Base-by-base conservation (phyloP, 2,797 vertebrate genomes). In the Cryptoprocta ferox region DNA sequence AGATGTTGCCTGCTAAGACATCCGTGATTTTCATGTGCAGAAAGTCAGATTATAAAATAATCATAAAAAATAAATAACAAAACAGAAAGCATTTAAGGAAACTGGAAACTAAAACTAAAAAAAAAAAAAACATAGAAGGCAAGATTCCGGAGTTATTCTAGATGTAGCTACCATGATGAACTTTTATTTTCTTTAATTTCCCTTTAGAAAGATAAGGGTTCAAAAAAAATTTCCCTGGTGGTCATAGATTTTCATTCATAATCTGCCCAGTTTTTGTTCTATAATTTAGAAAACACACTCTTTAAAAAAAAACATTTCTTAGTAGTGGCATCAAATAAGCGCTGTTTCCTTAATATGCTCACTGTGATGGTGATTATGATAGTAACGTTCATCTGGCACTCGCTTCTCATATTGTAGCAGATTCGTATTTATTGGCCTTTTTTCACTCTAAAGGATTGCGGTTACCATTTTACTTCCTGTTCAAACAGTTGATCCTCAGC, bases 11-110 rank as follows among this genome's bases (percentile, higher is more conserved):
- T 88, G 18, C 61, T 63, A 81, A 91, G 0, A 2, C 9, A 80
- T 45, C 45, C 7, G 18, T 78, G 7, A 9, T 21, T 63, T 96
- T 65, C 2, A 3, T 75, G 19, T 85, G 30, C 32, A 97, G 18
- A 28, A 95, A 94, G 97, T 59, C 48, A 83, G 19, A 63, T 35
- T 93, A 1, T 9, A 92, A 96, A 81, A 91, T 82, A 96, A 89
- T 79, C 39, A 26, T 84, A 81, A 56, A 87, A 93, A 91, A 63
- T 32, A 81, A 95, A 75, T 61, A 88, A 88, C 65, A 92, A 86
- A 83, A 53, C 70, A 92, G 68, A 3, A 89, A 37, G 6, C 59
- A 88, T 45, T 86, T 83, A 89, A 73, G n/a, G 26, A 91, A 89
- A 73, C 21, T 63, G 83, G 35, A 83, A 84, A 39, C 19, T 78